Percentiles rank a stretch among this genome's conserved stretches.
These are phyloP conservation scores for Drosophila seclusa DNA, from an alignment of 2,888 invertebrate genomes.

Conservation along the genomic window DNA sequence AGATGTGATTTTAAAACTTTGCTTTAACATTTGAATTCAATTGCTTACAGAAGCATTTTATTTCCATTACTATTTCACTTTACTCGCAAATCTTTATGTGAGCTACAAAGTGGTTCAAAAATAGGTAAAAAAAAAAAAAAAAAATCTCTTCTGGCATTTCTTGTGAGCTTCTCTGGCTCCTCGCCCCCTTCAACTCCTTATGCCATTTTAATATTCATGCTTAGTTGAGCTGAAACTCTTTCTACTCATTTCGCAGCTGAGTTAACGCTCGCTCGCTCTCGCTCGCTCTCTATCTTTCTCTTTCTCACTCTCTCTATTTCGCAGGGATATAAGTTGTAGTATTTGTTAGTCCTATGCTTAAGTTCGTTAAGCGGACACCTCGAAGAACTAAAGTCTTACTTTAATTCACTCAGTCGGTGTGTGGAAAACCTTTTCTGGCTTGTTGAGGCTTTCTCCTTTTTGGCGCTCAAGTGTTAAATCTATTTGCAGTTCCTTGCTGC, in stretches of 20 bases:
- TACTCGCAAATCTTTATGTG: conserved; percentile 7
- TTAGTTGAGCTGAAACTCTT: conserved; percentile 51
- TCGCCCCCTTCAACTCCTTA: neutral
- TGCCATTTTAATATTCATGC: conserved; percentile 54
- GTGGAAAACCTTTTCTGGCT: conserved; percentile 31
- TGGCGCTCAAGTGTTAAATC: conserved; percentile 59
- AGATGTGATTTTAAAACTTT: neutral
- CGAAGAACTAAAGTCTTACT: conserved; percentile 22
- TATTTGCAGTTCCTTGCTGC: conserved; percentile 60
- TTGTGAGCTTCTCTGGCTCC: neutral
- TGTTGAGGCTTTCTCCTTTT: conserved; percentile 23
- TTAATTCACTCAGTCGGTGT: conserved; percentile 24
- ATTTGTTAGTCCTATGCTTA: conserved; percentile 34
- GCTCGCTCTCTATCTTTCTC: no score
- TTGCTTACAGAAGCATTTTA: conserved; percentile 2
- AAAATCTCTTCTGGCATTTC: conserved; percentile 1
- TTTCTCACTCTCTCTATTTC: neutral
- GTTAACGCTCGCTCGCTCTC: conserved; percentile 1
- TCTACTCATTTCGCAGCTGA: conserved; percentile 35
- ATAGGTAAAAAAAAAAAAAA: conserved; percentile 1
- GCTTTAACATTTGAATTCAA: neutral
- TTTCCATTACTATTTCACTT: conserved; percentile 11
- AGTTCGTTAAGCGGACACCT: conserved; percentile 54
- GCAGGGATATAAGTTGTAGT: conserved; percentile 1
- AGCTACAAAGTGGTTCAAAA: conserved; percentile 9